Conservation (phyloP, 2,113 vertebrate species). For the Nerophis ophidion region DNA sequence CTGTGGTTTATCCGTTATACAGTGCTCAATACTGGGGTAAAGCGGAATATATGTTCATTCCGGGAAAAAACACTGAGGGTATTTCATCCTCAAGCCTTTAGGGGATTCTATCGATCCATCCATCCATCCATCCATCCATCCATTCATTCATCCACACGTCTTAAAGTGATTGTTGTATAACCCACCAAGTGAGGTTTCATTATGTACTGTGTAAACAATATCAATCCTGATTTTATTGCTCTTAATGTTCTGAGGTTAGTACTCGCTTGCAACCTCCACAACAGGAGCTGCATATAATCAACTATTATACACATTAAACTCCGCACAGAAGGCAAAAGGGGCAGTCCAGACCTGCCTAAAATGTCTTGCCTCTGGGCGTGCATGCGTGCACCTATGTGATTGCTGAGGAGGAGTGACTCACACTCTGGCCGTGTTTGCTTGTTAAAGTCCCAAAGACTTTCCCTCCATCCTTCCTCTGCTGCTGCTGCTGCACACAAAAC, state of each 20-base stretch:
- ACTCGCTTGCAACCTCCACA: conserved; percentile 7
- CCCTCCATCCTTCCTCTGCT: conserved; percentile 41
- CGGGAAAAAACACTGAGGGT: too few relatives aligned
- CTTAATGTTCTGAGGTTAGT: conserved; percentile 8
- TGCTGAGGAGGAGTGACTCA: conserved; percentile 55
- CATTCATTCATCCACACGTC: not conserved
- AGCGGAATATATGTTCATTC: too few relatives aligned
- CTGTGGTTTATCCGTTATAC: too few relatives aligned
- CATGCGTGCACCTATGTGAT: conserved; percentile 45
- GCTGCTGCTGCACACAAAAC: conserved; percentile 15
- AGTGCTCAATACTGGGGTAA: too few relatives aligned
- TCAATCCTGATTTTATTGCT: conserved; percentile 13
- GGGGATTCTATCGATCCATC: too few relatives aligned
- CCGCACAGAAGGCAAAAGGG: conserved; percentile 23
- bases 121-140: too few relatives aligned
- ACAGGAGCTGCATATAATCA: conserved; percentile 24
- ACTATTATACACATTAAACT: conserved; percentile 50
- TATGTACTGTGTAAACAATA: not conserved
- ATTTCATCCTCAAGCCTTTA: too few relatives aligned
- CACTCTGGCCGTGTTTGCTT: conserved; percentile 44
- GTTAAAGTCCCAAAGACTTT: conserved; percentile 61
- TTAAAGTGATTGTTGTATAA: conserved; percentile 1
- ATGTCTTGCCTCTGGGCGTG: conserved; percentile 58
- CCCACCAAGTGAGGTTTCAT: not conserved
- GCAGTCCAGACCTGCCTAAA: conserved; percentile 66